phyloP scores from a whole-genome alignment of 2,888 invertebrate species.

The Syrista parreyssii region DNA sequence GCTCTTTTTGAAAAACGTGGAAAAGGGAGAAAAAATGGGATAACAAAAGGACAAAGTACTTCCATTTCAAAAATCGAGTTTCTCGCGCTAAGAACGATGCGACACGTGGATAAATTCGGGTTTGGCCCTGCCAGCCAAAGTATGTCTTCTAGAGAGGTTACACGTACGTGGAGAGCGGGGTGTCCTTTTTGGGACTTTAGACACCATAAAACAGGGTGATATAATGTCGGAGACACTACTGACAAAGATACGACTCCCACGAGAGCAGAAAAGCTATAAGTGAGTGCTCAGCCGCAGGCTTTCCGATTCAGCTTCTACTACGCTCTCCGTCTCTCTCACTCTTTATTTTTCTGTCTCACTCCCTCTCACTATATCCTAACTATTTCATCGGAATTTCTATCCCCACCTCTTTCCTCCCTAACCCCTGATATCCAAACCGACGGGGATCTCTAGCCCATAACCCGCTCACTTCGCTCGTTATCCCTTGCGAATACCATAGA shows the following conservation, averaged over 20 bases:
- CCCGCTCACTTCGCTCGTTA: slow-evolving; percentile 44
- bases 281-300: slow-evolving; percentile 43
- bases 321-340: slow-evolving; percentile 28
- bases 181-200: slow-evolving; percentile 47
- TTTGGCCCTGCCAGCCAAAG: too few species aligned
- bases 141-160: too few species aligned
- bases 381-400: slow-evolving; percentile 25
- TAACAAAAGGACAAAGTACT: too few species aligned
- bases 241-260: slow-evolving; percentile 59
- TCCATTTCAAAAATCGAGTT: too few species aligned
- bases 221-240: slow-evolving; percentile 54
- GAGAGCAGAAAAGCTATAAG: slow-evolving; percentile 53
- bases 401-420: slow-evolving; percentile 16
- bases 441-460: slow-evolving; percentile 42
- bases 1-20: too few species aligned
- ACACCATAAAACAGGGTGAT: slow-evolving; percentile 58
- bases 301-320: slow-evolving; percentile 23
- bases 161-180: too few species aligned
- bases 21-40: too few species aligned
- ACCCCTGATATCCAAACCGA: slow-evolving; percentile 25
- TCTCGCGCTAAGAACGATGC: too few species aligned
- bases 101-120: too few species aligned
- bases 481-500: slow-evolving; percentile 38
- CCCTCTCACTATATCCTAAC: slow-evolving; percentile 16
- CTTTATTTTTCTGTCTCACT: slow-evolving; percentile 32